A percentile compares a stretch with the other conserved stretches of the same genome.
These are phyloP conservation scores for Burhinus oedicnemus DNA, from an alignment of 2,113 vertebrate species.

Conservation along the genomic window DNA sequence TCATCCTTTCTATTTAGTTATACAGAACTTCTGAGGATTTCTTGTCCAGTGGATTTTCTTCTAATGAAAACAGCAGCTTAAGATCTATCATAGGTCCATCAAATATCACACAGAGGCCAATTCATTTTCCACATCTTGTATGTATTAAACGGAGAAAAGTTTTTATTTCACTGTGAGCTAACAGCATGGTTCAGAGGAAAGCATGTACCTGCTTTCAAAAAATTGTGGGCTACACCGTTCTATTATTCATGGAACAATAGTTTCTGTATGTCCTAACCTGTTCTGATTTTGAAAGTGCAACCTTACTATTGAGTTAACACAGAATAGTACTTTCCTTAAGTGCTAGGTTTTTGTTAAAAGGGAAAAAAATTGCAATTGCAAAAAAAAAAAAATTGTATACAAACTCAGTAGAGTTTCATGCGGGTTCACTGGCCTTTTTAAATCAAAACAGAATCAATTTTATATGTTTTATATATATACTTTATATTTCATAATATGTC, in stretches of 20 bases:
- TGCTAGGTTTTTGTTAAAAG: too few species aligned
- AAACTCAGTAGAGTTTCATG: not conserved
- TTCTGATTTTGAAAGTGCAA: too few species aligned
- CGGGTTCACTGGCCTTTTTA: not conserved
- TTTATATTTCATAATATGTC: not conserved
- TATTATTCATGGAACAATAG: too few species aligned
- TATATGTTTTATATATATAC: not conserved
- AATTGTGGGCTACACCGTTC: too few species aligned
- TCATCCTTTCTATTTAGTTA: not conserved
- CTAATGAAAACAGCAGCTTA: not conserved
- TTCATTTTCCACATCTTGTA: not conserved
- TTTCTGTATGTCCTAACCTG: too few species aligned
- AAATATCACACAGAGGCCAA: not conserved
- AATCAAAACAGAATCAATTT: not conserved
- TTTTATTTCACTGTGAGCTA: not conserved
- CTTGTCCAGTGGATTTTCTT: constrained; percentile 41
- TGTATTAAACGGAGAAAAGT: not conserved
- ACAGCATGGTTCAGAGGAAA: not conserved
- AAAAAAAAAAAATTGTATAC: not conserved
- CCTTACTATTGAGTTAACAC: too few species aligned
- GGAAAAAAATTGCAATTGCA: too few species aligned
- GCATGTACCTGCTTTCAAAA: not conserved
- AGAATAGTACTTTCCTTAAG: too few species aligned
- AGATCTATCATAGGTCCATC: not conserved
- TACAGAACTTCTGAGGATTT: not conserved